Percentiles rank a stretch among this genome's conserved stretches.
Evolutionary conservation across 1,140 invertebrate genomes (phyloP).

Genomic region (Eueides isabella): DNA sequence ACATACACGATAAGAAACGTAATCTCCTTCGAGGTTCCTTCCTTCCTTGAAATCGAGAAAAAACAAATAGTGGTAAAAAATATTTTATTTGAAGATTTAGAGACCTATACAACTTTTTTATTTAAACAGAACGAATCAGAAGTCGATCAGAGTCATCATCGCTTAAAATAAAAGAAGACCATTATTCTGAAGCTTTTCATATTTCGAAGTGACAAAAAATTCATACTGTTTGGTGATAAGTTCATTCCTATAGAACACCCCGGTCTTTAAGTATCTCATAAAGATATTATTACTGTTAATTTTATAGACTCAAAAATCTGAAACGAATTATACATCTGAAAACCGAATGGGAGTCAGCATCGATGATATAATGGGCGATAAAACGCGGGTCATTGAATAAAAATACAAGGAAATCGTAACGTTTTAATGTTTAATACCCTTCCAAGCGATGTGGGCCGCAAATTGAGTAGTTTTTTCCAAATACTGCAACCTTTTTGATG

Average conservation of each 20-base stretch:
- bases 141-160: background rate
- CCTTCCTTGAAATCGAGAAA: too few relatives aligned
- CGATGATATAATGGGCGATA: constrained; percentile 28
- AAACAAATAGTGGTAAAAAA: too few relatives aligned
- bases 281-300: background rate
- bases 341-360: constrained; percentile 25
- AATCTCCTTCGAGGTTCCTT: too few relatives aligned
- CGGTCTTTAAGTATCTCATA: background rate
- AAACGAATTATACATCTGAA: constrained; percentile 17
- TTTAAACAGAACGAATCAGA: too few relatives aligned
- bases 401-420: constrained; percentile 23
- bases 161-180: background rate
- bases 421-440: constrained; percentile 25
- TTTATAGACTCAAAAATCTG: background rate
- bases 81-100: too few relatives aligned
- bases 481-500: background rate
- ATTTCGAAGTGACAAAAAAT: background rate
- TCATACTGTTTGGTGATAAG: background rate
- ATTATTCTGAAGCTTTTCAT: background rate
- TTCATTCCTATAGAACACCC: background rate
- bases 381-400: constrained; percentile 27
- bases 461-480: background rate
- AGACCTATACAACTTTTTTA: too few relatives aligned
- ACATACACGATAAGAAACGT: too few relatives aligned
- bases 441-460: background rate